phyloP scores from a whole-genome alignment of 1,140 invertebrate species.

The Nomia melanderi region DNA sequence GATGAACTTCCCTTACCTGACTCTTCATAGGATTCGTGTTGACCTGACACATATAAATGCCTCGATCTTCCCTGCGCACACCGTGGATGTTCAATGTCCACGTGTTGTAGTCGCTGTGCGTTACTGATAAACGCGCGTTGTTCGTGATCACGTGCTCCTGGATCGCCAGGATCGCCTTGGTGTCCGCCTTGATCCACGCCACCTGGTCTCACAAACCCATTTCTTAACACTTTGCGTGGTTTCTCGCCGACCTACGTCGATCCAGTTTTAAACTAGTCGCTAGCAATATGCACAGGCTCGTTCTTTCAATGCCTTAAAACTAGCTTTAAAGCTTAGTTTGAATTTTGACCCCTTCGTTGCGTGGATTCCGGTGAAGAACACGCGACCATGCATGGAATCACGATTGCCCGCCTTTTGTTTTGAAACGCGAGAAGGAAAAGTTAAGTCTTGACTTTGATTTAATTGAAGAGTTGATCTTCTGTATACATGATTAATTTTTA shows the following conservation, averaged over 20 bases:
- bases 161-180: constrained; percentile 94
- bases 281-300: constrained; percentile 22
- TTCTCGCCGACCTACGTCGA: background rate
- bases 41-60: constrained; percentile 95
- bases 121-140: constrained; percentile 91
- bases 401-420: too few species aligned
- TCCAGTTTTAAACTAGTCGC: background rate
- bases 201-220: constrained; percentile 83
- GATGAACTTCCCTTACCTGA: constrained; percentile 83
- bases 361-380: too few species aligned
- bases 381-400: too few species aligned
- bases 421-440: too few species aligned
- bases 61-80: constrained; percentile 91
- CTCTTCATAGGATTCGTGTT: constrained; percentile 97
- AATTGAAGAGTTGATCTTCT: too few species aligned
- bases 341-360: too few species aligned
- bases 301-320: background rate
- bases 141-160: constrained; percentile 96
- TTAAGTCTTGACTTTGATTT: too few species aligned
- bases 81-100: constrained; percentile 93
- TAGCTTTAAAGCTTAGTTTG: background rate
- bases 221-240: constrained; percentile 42
- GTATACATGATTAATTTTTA: too few species aligned
- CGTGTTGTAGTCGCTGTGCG: constrained; percentile 92
- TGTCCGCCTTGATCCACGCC: constrained; percentile 95